Evolutionary conservation across 2,888 invertebrate species (phyloP).

Genomic region (Aleiodes leptofemur): DNA sequence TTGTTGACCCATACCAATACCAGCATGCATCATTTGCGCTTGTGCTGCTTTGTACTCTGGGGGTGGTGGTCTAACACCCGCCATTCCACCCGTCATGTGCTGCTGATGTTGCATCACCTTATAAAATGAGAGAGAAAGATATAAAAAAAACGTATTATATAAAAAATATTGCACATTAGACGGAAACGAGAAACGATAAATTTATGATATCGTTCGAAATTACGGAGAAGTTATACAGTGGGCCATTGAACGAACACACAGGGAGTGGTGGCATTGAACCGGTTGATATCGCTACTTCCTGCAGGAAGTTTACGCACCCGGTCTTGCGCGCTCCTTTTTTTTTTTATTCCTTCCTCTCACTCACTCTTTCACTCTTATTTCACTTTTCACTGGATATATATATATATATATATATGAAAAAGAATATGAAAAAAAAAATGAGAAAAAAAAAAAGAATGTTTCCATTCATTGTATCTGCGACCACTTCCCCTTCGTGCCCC

Average conservation of each 20-base stretch:
- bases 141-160: background rate
- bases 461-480: constrained; percentile 63
- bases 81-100: constrained; percentile 70
- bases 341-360: background rate
- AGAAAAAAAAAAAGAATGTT: constrained; percentile 58
- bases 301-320: constrained; percentile 54
- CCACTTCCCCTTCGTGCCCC: constrained; percentile 52
- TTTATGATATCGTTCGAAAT: constrained; percentile 1
- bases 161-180: constrained; percentile 5
- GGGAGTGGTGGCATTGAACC: constrained; percentile 40
- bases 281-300: constrained; percentile 46
- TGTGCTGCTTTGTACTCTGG: constrained; percentile 89
- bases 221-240: constrained; percentile 21
- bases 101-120: constrained; percentile 76
- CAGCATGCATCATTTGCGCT: constrained; percentile 79
- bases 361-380: no score
- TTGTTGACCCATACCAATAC: constrained; percentile 73
- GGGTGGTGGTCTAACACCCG: constrained; percentile 84
- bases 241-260: constrained; percentile 16
- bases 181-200: no score
- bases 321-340: constrained; percentile 42
- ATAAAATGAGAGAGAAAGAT: constrained; percentile 43
- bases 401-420: no score
- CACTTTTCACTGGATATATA: no score
- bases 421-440: constrained; percentile 9